Conservation (phyloP, 2,113 vertebrate genomes). For the Heliornis fulica region DNA sequence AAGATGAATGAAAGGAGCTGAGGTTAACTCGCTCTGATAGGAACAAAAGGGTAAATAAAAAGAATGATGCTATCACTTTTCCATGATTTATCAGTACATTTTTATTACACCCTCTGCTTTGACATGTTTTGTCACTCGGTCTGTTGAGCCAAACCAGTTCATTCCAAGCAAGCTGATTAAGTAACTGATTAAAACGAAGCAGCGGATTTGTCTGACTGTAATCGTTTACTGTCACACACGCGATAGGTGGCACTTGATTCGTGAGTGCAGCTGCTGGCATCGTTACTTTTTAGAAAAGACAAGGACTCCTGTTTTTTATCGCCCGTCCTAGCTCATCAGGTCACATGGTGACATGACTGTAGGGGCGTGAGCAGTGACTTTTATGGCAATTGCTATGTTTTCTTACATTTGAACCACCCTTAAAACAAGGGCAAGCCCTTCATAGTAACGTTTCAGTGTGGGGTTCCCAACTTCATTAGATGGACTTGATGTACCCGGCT, state of each 20-base stretch:
- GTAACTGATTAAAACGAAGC: conserved; percentile 60
- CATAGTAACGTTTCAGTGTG: background rate
- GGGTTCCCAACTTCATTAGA: background rate
- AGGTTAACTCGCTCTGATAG: conserved; percentile 68
- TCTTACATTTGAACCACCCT: background rate
- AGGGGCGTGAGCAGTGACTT: background rate
- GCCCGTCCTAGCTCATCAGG: background rate
- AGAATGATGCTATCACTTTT: conserved; percentile 48
- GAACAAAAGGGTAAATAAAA: conserved; percentile 65
- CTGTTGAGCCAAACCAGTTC: conserved; percentile 40
- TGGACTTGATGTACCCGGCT: background rate
- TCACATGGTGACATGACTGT: background rate
- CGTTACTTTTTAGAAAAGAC: background rate
- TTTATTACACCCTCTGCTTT: conserved; percentile 51
- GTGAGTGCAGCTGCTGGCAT: background rate
- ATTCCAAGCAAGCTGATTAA: conserved; percentile 66
- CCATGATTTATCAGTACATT: conserved; percentile 19
- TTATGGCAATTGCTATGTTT: background rate
- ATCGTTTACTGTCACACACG: background rate
- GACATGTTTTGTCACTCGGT: conserved; percentile 63
- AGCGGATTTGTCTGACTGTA: conserved; percentile 15
- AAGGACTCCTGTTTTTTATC: background rate
- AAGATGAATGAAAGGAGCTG: conserved; percentile 64
- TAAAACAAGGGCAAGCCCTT: background rate
- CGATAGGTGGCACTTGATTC: background rate